Conservation (phyloP, 2,888 invertebrate species). For the Priocnemis perturbator region DNA sequence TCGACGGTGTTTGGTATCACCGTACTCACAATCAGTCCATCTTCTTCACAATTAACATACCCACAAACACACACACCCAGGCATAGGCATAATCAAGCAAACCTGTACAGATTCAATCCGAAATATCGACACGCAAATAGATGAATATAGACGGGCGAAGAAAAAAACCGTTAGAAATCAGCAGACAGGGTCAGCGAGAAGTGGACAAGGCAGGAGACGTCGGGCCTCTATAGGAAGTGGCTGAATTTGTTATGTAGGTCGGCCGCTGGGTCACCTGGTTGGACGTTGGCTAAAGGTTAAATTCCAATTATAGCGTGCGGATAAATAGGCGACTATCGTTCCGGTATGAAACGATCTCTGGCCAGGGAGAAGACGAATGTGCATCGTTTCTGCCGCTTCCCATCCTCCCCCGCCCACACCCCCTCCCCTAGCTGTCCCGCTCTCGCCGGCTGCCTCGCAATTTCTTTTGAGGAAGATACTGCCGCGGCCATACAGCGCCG, state of each 20-base stretch:
- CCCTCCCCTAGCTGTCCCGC: not conserved
- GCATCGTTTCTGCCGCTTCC: not conserved
- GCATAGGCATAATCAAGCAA: too few species aligned
- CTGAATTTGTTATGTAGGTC: constrained; percentile 59
- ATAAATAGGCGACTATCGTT: constrained; percentile 53
- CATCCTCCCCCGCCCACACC: not conserved
- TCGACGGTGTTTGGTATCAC: too few species aligned
- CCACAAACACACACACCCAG: too few species aligned
- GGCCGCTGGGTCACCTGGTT: constrained; percentile 54
- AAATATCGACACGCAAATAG: too few species aligned
- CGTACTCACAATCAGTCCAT: too few species aligned
- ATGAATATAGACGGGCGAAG: too few species aligned
- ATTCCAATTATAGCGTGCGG: constrained; percentile 66
- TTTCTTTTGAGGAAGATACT: constrained; percentile 1
- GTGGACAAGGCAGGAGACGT: constrained; percentile 26
- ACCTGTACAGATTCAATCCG: too few species aligned
- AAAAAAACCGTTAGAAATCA: too few species aligned
- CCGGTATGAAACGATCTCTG: constrained; percentile 27
- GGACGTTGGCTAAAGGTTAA: constrained; percentile 62
- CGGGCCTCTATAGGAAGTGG: constrained; percentile 29
- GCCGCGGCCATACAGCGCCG: not conserved
- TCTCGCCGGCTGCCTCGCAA: constrained; percentile 9
- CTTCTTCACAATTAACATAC: too few species aligned
- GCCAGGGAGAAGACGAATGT: constrained; percentile 7
- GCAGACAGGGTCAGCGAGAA: constrained; percentile 9